These are phyloP conservation scores for Myotis yumanensis DNA, from an alignment of 2,113 vertebrate genomes.

Conservation along the genomic window DNA sequence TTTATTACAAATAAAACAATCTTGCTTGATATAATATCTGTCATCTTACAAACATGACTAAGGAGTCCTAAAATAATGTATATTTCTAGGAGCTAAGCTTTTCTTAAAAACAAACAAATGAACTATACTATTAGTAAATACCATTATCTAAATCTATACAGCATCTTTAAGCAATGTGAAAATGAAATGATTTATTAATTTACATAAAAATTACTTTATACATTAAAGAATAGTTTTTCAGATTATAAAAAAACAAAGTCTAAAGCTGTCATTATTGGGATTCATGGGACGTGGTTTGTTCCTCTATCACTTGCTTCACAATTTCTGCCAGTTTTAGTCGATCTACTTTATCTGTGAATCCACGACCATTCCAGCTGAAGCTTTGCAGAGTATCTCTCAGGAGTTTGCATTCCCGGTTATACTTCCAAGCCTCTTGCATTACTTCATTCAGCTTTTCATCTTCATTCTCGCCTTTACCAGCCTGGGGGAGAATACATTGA, in stretches of 20 bases:
- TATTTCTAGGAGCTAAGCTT: slow-evolving; percentile 83
- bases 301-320: slow-evolving; percentile 98
- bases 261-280: slow-evolving; percentile 90
- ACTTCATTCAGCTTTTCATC: slow-evolving; percentile 99
- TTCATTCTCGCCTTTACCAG: slow-evolving; percentile 97
- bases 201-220: slow-evolving; percentile 97
- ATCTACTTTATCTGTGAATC: slow-evolving; percentile 98
- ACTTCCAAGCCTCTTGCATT: slow-evolving; percentile 98
- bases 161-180: slow-evolving; percentile 87
- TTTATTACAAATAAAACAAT: slow-evolving; percentile 80
- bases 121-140: slow-evolving; percentile 91
- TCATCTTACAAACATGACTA: slow-evolving; percentile 65
- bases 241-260: slow-evolving; percentile 87
- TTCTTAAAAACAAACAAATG: slow-evolving; percentile 87
- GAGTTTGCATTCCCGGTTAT: slow-evolving; percentile 95
- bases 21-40: slow-evolving; percentile 76
- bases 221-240: slow-evolving; percentile 93
- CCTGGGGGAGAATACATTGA: slow-evolving; percentile 98
- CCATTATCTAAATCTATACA: slow-evolving; percentile 95
- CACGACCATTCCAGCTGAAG: slow-evolving; percentile 98
- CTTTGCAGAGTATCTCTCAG: slow-evolving; percentile 95
- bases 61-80: slow-evolving; percentile 80
- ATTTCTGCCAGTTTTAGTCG: slow-evolving; percentile 99
- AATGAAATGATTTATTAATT: slow-evolving; percentile 91
- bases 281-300: slow-evolving; percentile 94